Evolutionary conservation across 2,113 vertebrate species (phyloP).

Genomic region (Pristiophorus japonicus): DNA sequence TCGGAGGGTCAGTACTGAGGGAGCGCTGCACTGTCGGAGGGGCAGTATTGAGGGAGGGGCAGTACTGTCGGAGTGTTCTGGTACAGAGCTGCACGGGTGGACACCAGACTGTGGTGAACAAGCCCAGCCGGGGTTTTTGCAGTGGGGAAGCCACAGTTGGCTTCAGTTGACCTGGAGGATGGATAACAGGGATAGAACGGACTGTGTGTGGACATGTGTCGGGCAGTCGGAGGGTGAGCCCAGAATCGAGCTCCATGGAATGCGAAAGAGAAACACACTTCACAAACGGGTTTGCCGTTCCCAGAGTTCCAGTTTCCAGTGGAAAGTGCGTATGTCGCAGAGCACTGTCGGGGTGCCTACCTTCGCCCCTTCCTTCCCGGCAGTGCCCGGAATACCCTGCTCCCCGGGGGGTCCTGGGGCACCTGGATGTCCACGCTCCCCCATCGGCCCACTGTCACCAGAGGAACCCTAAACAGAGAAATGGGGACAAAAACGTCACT

Average conservation of each 20-base stretch:
- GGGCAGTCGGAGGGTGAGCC: neutral
- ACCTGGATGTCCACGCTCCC: conserved; percentile 83
- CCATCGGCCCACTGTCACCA: conserved; percentile 74
- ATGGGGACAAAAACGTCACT: neutral
- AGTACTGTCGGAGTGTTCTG: too few relatives aligned
- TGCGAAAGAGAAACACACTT: neutral
- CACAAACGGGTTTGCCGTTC: too few relatives aligned
- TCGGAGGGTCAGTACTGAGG: too few relatives aligned
- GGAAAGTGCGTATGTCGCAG: too few relatives aligned
- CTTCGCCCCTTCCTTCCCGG: conserved; percentile 82
- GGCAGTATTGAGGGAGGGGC: too few relatives aligned
- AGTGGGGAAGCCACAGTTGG: neutral
- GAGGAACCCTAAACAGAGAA: neutral
- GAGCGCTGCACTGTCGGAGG: too few relatives aligned
- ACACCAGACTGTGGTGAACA: neutral
- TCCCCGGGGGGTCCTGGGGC: conserved; percentile 83
- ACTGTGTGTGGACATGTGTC: neutral
- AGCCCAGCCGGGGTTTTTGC: too few relatives aligned
- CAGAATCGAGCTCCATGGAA: neutral
- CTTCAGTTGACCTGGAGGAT: neutral
- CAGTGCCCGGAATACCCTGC: conserved; percentile 74
- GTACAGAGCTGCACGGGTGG: too few relatives aligned
- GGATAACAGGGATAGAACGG: neutral
- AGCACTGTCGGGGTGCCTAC: conserved; percentile 49
- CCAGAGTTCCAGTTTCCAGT: too few relatives aligned